Evolutionary conservation across 2,797 vertebrate genomes (phyloP).

Genomic region (Hozukius guyotensis): DNA sequence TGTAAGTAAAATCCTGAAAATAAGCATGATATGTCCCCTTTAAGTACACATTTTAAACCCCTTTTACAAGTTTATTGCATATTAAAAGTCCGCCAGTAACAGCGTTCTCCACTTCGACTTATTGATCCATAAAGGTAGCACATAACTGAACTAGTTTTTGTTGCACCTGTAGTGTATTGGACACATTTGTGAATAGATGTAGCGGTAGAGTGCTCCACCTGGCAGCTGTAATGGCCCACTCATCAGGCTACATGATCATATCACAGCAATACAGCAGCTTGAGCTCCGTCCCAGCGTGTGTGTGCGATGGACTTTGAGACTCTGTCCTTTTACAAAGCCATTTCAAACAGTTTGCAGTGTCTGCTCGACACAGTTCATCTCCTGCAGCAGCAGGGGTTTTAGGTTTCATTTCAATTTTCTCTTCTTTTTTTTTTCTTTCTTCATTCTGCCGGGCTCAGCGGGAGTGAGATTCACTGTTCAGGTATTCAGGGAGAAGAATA

Average conservation of each 20-base stretch:
- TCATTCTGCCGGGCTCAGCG: constrained; percentile 38
- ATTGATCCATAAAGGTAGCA: not conserved
- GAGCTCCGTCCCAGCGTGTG: constrained; percentile 12
- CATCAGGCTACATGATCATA: constrained; percentile 28
- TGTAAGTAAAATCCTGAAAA: not conserved
- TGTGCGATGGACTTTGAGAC: constrained; percentile 16
- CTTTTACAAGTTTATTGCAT: not conserved
- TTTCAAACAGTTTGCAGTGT: constrained; percentile 57
- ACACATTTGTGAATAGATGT: not conserved
- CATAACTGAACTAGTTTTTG: not conserved
- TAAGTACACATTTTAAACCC: not conserved
- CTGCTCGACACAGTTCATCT: constrained; percentile 66
- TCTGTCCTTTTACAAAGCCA: constrained; percentile 49
- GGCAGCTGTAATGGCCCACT: constrained; percentile 6
- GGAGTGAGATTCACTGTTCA: constrained; percentile 46
- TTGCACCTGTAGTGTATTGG: not conserved
- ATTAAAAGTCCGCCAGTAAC: not conserved
- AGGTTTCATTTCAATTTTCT: constrained; percentile 71
- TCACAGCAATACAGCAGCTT: constrained; percentile 20
- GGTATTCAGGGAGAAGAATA: constrained; percentile 40
- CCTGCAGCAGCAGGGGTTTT: constrained; percentile 50
- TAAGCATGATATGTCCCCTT: not conserved
- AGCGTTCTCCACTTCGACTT: not conserved
- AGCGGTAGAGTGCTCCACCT: not conserved
- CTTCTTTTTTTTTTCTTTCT: not conserved